Evolutionary conservation across 2,113 vertebrate species (phyloP), one percentile per base, ranked within the genome.

Genomic region (Boulengeromyrus knoepffleri): DNA sequence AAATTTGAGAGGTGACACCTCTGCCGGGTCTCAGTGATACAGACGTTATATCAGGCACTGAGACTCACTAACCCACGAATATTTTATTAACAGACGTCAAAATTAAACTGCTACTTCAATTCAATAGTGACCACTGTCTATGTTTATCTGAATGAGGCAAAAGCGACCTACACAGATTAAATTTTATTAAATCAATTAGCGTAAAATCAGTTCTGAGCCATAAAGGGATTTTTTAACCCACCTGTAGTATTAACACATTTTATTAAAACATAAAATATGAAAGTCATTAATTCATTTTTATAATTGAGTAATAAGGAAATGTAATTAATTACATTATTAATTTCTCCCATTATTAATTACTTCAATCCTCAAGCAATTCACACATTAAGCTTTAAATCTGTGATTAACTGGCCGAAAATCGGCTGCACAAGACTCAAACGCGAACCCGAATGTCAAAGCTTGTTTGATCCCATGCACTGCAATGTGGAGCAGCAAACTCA

Each of bases 41-140:
- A 53, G 49, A 17, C n/a, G 53, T 36, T 62, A 53, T 39, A 62
- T 19, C 36, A 19, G 58, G 70, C 45, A 74, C n/a, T 15, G 36
- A 66, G 21, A 74, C 21, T 88, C 62, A 49, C n/a, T 45, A 53
- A 93, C 96, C 98, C 96, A 99, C 2, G 1, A n/a, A 62, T 45
- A 88, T 56, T 62, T 88, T 36, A 88, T 36, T 19, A 62, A 24
- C 7, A 45, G n/a, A 42, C 9, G 21, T 85, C 83, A 85, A 85
- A 31, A 85, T 1, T 85, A 9, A 85, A 47, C 5, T 46, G 39
- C 45, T 85, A 85, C 12, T 85, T 70, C 1, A 47, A n/a, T 47
- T 24, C 39, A 85, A 47, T 42, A 47, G 45, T 10, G n/a, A 70
- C 83, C 21, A 42, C 80, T n/a, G 5, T 15, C 45, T 46, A 84